Conservation (phyloP, 2,888 invertebrate species). For the Tetragonula carbonaria region DNA sequence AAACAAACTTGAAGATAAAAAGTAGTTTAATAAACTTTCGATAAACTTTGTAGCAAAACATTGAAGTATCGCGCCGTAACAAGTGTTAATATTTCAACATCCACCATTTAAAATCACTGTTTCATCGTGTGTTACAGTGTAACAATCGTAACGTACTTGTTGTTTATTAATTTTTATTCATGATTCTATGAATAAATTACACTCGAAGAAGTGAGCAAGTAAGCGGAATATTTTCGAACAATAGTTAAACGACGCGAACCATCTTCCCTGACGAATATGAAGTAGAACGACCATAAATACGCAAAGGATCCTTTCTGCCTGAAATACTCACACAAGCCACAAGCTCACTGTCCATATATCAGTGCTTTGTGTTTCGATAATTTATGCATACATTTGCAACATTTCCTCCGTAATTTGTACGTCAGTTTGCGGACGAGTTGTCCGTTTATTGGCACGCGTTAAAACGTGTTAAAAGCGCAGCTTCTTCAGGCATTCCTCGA, state of each 20-base stretch:
- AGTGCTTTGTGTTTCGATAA: neutral
- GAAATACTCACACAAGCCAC: neutral
- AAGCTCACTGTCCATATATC: neutral
- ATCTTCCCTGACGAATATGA: neutral
- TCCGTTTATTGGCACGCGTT: slow-evolving; percentile 40
- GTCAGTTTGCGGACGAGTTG: neutral
- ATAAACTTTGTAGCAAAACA: no score
- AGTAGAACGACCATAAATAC: neutral
- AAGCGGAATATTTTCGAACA: neutral
- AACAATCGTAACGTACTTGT: neutral
- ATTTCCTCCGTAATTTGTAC: slow-evolving; percentile 18
- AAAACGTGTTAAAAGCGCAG: slow-evolving; percentile 55
- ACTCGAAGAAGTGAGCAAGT: fast-evolving
- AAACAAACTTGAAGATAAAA: no score
- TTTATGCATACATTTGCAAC: slow-evolving; percentile 12
- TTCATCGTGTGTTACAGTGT: neutral
- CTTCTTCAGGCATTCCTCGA: slow-evolving; percentile 14
- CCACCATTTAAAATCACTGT: neutral
- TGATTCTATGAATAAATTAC: neutral
- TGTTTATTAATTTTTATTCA: neutral
- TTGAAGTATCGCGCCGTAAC: no score
- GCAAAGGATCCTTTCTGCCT: neutral
- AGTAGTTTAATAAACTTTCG: no score
- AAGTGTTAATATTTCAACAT: neutral
- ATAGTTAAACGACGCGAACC: no score